Base-by-base conservation (phyloP, 2,113 vertebrate species). In the Leptobrachium ailaonicum region DNA sequence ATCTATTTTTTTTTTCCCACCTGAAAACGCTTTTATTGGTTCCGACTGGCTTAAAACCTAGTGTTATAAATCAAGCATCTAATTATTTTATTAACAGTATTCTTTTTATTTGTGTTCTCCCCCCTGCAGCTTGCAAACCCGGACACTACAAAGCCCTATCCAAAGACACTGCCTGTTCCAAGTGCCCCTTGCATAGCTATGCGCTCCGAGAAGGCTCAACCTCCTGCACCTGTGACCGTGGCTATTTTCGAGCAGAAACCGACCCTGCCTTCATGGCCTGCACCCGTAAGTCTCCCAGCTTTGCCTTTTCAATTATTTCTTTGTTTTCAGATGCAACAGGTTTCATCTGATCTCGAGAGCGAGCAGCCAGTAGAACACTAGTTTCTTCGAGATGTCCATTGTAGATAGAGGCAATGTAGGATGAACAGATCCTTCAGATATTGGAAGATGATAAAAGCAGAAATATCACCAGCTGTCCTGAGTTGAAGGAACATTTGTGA, bases 111-210 rank as follows among this genome's bases (percentile, higher is more conserved):
- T 32, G 20, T 32, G 20, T 32, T 32, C 20, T 8, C 47, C 47
- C 47, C 47, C 47, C 47, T 50, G 47, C 10, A 99, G 97, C 97
- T 84, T 99, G 97, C 88, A 99, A 96, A 91, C 95, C 96, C 0
- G 98, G 98, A 77, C 98, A 95, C 92, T 98, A 96, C 91, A 96
- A 97, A 74, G 95, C 96, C 45, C 92, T 97, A 83, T 96, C 96
- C 68, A 93, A 94, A 1, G 98, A 99, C 14, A 89, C 89, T 40
- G 82, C 90, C 82, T 99, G 98, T 83, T 92, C 95, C 90, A 98
- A 98, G 84, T 99, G 98, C 89, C 97, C 98, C 0, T 95, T 94
- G 32, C 94, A 98, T 87, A 99, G 97, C 90, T 98, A 96, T 90
- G 97, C 97, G 3, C 91, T 95, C 85, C 93, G 95, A 86, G 98